phyloP scores from a whole-genome alignment of 2,888 invertebrate species.

The Phoenoteleia sp. region DNA sequence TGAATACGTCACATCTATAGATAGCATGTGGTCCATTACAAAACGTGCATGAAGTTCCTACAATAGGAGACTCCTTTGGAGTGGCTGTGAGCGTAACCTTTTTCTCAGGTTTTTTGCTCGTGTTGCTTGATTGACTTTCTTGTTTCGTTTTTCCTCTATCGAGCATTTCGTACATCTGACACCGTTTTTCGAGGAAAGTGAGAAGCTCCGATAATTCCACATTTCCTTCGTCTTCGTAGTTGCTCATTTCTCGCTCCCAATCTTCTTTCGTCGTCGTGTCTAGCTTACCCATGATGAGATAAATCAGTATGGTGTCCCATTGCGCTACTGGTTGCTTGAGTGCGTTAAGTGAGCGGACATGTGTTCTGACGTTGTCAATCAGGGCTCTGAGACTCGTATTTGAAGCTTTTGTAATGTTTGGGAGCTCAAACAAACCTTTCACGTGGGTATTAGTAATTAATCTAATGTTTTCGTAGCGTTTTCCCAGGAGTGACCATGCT shows the following conservation, averaged over 20 bases:
- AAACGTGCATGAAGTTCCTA: background rate
- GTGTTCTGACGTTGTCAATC: constrained; percentile 5
- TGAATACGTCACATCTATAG: background rate
- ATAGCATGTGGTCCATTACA: background rate
- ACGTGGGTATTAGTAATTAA: constrained; percentile 24
- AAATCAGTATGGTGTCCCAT: constrained; percentile 14
- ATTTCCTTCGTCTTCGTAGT: background rate
- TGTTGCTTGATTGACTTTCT: background rate
- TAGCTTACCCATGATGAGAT: constrained; percentile 4
- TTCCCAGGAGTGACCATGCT: constrained; percentile 2
- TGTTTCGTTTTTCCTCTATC: background rate
- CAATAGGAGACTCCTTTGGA: too few species aligned
- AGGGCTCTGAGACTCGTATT: background rate
- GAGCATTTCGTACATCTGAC: background rate
- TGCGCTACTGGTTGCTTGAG: constrained; percentile 5
- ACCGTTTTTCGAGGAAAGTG: constrained; percentile 23
- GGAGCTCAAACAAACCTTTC: constrained; percentile 19
- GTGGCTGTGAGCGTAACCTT: too few species aligned
- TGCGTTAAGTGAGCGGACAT: constrained; percentile 1
- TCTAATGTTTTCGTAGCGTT: background rate
- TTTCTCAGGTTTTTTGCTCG: too few species aligned
- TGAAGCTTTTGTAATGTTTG: background rate
- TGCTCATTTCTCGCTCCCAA: background rate
- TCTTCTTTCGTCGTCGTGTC: background rate
- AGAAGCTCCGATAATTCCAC: too few species aligned